Evolutionary conservation across 2,888 invertebrate species (phyloP).

Genomic region (Aspidiotus destructor): DNA sequence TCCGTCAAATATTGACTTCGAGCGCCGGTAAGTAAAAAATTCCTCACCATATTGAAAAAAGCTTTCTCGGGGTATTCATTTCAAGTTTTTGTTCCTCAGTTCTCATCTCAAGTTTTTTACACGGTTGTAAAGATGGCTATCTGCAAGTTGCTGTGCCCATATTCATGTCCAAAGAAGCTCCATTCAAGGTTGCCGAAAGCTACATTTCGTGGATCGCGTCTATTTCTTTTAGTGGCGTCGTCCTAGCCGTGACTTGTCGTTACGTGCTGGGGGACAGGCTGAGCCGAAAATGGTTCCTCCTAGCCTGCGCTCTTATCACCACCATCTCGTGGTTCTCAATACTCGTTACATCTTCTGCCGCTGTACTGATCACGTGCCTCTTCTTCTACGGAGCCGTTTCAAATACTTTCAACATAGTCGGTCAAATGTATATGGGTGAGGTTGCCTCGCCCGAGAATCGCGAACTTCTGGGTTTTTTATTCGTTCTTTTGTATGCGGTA

Average conservation of each 20-base stretch:
- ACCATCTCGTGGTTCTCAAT: background rate
- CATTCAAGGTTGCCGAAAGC: too few relatives aligned
- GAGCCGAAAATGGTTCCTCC: background rate
- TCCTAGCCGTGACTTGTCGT: background rate
- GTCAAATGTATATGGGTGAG: background rate
- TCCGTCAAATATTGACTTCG: too few relatives aligned
- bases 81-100: too few relatives aligned
- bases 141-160: too few relatives aligned
- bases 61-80: too few relatives aligned
- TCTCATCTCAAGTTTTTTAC: too few relatives aligned
- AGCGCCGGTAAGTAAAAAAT: too few relatives aligned
- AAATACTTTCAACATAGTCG: background rate
- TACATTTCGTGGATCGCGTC: conserved; percentile 5
- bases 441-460: background rate
- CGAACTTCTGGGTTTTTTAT: background rate
- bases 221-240: background rate
- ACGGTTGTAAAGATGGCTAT: too few relatives aligned
- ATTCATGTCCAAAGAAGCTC: too few relatives aligned
- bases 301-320: background rate
- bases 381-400: background rate
- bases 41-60: too few relatives aligned
- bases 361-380: background rate
- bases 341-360: background rate
- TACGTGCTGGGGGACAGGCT: background rate
- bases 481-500: background rate